phyloP scores from a whole-genome alignment of 2,888 invertebrate species.

The Tipula confusa region DNA sequence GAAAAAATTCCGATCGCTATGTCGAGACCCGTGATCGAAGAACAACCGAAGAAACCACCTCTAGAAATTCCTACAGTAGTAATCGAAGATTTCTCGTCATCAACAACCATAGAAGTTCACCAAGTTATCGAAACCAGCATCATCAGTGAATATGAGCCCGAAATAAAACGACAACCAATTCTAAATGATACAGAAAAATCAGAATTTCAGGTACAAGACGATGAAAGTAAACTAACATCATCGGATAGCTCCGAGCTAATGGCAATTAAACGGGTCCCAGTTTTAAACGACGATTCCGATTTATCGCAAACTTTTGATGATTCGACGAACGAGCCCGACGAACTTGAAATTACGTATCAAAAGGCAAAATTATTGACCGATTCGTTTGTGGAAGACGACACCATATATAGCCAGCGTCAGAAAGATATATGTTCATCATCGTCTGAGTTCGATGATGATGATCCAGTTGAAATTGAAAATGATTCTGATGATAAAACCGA shows the following conservation, averaged over 20 bases:
- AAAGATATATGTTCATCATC: too few relatives aligned
- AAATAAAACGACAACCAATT: not conserved
- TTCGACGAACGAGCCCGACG: not conserved
- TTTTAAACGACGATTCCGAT: not conserved
- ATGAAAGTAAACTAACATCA: not conserved
- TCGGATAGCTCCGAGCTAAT: not conserved
- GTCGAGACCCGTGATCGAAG: not conserved
- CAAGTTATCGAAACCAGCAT: not conserved
- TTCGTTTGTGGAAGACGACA: not conserved
- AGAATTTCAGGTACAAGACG: not conserved
- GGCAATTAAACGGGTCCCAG: not conserved
- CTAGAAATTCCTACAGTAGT: not conserved
- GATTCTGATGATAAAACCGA: conserved; percentile 31
- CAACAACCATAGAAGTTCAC: not conserved
- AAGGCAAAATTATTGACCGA: not conserved
- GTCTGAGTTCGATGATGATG: not conserved
- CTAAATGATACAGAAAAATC: conserved; percentile 31
- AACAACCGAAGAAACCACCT: not conserved
- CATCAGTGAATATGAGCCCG: not conserved
- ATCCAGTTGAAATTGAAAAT: conserved; percentile 28
- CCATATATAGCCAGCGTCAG: too few relatives aligned
- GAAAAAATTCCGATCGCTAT: not conserved
- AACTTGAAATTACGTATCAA: not conserved
- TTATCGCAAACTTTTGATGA: not conserved
- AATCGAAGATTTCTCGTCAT: not conserved